A percentile compares a stretch with the other conserved stretches of the same genome.
Conservation (phyloP, 2,113 vertebrate species). For the Corythoichthys intestinalis region DNA sequence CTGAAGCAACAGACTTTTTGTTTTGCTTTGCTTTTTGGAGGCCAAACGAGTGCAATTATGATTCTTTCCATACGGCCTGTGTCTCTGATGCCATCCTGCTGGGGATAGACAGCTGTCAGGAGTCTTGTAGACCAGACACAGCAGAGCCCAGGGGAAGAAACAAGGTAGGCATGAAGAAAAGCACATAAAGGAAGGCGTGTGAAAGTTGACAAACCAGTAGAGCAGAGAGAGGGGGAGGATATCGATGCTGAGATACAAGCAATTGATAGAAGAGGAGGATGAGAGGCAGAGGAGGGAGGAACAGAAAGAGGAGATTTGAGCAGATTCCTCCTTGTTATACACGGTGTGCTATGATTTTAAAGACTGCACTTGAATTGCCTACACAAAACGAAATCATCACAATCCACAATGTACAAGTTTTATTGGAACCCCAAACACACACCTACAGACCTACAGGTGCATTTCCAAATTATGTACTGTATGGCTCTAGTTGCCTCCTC, state of each 20-base stretch:
- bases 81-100: slow-evolving; percentile 50
- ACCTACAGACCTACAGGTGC: slow-evolving; percentile 8
- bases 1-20: neutral
- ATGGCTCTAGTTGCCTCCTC: slow-evolving; percentile 35
- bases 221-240: slow-evolving; percentile 15
- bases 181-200: slow-evolving; percentile 16
- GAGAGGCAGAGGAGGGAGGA: slow-evolving; percentile 7
- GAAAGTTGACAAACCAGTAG: slow-evolving; percentile 31
- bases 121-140: slow-evolving; percentile 51
- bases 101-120: slow-evolving; percentile 61
- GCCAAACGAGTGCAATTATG: slow-evolving; percentile 26
- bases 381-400: slow-evolving; percentile 10
- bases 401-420: slow-evolving; percentile 8
- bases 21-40: slow-evolving; percentile 13
- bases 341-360: slow-evolving; percentile 25
- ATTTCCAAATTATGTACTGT: slow-evolving; percentile 19
- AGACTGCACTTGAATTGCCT: slow-evolving; percentile 7
- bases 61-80: slow-evolving; percentile 50
- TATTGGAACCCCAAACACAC: slow-evolving; percentile 14
- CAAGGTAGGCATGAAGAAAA: slow-evolving; percentile 8
- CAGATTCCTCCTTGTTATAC: slow-evolving; percentile 10
- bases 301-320: slow-evolving; percentile 11
- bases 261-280: slow-evolving; percentile 11
- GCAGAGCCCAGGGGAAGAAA: slow-evolving; percentile 30
- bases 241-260: slow-evolving; percentile 10